Evolutionary conservation across 2,797 vertebrate species (phyloP).

Genomic region (Myotis vivesi): DNA sequence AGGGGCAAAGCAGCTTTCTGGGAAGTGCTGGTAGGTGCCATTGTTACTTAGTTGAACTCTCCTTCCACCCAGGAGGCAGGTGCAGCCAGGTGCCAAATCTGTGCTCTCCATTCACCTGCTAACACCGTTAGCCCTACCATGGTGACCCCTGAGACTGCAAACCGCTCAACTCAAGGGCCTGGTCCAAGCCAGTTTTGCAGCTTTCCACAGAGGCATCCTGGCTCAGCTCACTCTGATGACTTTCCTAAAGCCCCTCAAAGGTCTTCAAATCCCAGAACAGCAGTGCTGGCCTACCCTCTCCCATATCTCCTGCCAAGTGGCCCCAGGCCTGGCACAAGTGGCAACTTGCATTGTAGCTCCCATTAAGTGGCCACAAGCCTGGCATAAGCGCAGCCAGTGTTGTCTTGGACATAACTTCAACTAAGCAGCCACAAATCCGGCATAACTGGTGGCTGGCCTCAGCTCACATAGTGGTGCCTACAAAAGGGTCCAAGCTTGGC

Average conservation of each 20-base stretch:
- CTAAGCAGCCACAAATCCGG: background rate
- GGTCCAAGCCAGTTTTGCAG: background rate
- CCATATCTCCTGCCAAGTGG: background rate
- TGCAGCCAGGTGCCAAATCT: background rate
- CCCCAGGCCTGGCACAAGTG: background rate
- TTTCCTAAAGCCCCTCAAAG: background rate
- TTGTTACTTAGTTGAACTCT: background rate
- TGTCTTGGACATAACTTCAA: background rate
- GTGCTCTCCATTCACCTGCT: background rate
- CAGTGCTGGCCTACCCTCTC: background rate
- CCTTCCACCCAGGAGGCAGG: background rate
- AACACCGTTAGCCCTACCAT: too few relatives aligned
- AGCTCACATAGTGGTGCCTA: background rate
- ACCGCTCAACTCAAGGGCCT: background rate
- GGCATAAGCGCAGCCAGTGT: background rate
- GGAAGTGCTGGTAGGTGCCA: background rate
- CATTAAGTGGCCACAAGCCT: background rate
- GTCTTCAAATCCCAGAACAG: background rate
- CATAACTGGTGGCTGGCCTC: background rate
- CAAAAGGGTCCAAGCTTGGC: background rate
- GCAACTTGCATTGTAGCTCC: background rate
- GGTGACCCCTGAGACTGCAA: background rate
- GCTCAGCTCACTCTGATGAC: background rate
- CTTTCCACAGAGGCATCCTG: background rate
- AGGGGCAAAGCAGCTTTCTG: background rate